Evolutionary conservation across 2,113 vertebrate genomes (phyloP).

Genomic region (Baryphthengus martii): DNA sequence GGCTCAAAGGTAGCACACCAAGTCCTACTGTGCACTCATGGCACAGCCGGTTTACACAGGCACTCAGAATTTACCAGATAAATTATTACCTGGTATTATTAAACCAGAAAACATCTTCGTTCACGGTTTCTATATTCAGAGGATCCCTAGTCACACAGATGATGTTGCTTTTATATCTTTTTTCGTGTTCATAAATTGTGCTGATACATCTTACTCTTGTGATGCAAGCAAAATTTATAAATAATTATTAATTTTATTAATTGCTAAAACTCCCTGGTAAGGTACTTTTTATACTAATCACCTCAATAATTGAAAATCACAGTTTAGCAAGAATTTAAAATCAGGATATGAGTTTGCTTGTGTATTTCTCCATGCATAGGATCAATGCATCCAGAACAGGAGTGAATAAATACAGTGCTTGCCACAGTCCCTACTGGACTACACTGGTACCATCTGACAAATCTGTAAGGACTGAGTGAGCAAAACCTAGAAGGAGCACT

Average conservation of each 20-base stretch:
- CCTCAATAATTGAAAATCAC: neutral
- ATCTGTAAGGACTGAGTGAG: neutral
- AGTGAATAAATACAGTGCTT: neutral
- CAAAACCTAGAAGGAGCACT: neutral
- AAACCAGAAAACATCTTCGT: neutral
- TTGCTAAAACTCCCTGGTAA: neutral
- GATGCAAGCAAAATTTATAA: neutral
- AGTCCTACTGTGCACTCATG: fast-evolving
- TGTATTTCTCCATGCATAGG: neutral
- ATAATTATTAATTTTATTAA: no score
- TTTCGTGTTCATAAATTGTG: neutral
- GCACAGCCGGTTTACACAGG: fast-evolving
- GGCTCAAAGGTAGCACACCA: fast-evolving
- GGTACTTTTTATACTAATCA: neutral
- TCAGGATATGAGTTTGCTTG: neutral
- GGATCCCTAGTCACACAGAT: neutral
- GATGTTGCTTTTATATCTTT: neutral
- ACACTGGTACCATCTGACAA: neutral
- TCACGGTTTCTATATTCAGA: neutral
- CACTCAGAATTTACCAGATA: no score
- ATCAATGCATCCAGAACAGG: neutral
- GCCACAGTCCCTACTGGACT: neutral
- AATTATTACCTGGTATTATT: no score
- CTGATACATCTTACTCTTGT: neutral
- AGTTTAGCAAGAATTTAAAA: neutral